These are phyloP conservation scores for Napeogenes inachia DNA, from an alignment of 2,888 invertebrate genomes.

Conservation along the genomic window DNA sequence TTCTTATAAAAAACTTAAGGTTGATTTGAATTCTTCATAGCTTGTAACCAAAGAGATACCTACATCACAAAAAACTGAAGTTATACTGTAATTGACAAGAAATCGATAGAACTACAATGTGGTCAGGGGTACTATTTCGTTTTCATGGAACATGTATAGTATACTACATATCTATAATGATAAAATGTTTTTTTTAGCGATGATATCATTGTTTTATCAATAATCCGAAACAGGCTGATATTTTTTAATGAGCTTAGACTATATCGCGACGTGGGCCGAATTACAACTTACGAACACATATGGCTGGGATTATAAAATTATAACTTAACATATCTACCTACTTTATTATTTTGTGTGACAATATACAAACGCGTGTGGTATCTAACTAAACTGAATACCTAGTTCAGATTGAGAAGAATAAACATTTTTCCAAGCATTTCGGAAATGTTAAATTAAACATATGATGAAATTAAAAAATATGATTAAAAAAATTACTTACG, in stretches of 20 bases:
- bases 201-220: conserved; percentile 22
- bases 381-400: not conserved
- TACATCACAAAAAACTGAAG: conserved; percentile 1
- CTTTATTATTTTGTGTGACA: conserved; percentile 5
- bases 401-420: not conserved
- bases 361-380: conserved; percentile 14
- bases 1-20: conserved; percentile 12
- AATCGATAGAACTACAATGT: not conserved
- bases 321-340: conserved; percentile 4
- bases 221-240: not conserved
- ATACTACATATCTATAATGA: conserved; percentile 5
- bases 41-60: conserved; percentile 1
- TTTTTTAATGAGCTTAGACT: conserved; percentile 1
- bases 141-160: conserved; percentile 8
- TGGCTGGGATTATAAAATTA: conserved; percentile 8
- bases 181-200: conserved; percentile 15
- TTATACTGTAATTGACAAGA: not conserved
- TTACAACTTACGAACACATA: conserved; percentile 9
- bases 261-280: conserved; percentile 8
- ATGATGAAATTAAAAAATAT: not conserved
- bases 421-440: too few species aligned
- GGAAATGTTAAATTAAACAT: too few species aligned
- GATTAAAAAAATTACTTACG: not conserved
- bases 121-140: conserved; percentile 11
- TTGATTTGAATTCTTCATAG: not conserved